Base-by-base conservation (phyloP, 2,797 vertebrate genomes). In the Liparis tanakae region DNA sequence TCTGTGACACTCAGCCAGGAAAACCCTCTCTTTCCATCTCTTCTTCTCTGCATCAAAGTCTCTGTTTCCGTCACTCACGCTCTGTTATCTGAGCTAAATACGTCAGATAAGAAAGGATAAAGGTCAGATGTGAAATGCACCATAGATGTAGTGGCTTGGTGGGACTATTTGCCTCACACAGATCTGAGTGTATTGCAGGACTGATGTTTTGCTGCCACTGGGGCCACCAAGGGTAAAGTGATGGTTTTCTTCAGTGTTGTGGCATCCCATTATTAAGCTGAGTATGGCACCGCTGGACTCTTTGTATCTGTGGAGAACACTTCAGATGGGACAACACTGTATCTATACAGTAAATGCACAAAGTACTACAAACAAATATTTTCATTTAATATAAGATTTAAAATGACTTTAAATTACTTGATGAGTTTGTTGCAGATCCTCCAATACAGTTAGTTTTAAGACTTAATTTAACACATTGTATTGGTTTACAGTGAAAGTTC, bases 1-100 rank as follows among this genome's bases (percentile, higher is more conserved):
- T 87, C 89, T 78, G 86, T 87, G 84, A 89, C 76, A 79, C 15
- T 1, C 53, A 67, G 86, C 88, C 89, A 88, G 88, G 84, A 91
- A 89, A 89, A 85, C 66, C 55, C 54, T 69, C 37, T 74, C 55
- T 74, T 70, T 81, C 78, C 72, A 54, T 48, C 64, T 56, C 69
- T 36, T 25, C 39, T 18, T 6, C 33, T 41, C 61, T 73, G 48
- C 71, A 66, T 87, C 65, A 74, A 18, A 44, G 54, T 57, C 44
- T 77, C 37, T 61, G 65, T 54, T 48, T 62, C 67, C 0, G 1
- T 66, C 61, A 43, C 65, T 64, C 37, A 12, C 70, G 46, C 36
- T 46, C 67, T 78, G 75, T 78, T 43, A 77, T 84, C 69, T 67
- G 36, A 53, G 72, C 73, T 86, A 55, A 57, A 75, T 76, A 36